Percentiles rank a stretch among this genome's conserved stretches.
Conservation (phyloP, 2,113 vertebrate species). For the Erpornis zantholeuca region DNA sequence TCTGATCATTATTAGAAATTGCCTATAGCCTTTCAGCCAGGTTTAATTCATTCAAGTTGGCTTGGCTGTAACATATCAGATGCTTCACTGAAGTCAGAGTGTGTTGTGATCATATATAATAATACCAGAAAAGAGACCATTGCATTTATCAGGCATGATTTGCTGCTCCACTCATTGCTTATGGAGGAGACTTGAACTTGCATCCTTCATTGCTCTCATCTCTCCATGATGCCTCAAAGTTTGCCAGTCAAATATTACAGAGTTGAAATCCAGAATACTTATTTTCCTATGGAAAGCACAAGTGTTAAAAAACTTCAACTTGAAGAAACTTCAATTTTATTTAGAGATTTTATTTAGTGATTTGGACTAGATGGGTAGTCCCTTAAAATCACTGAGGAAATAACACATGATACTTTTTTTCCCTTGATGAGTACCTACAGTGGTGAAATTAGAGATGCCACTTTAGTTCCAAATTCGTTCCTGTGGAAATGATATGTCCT, state of each 20-base stretch:
- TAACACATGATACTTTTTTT: not conserved
- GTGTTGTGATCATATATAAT: not conserved
- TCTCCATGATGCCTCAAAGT: not conserved
- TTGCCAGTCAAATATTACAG: not conserved
- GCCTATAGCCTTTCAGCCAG: not conserved
- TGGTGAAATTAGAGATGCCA: slow-evolving; percentile 27
- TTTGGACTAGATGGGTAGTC: not conserved
- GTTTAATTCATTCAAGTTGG: not conserved
- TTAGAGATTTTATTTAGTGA: not conserved
- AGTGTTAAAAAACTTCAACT: not conserved
- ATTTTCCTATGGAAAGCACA: not conserved
- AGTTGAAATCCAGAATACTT: not conserved
- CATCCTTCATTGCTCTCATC: not conserved
- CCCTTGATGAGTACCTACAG: slow-evolving; percentile 3
- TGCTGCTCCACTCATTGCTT: not conserved
- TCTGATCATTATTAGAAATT: not conserved
- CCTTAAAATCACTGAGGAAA: slow-evolving; percentile 8
- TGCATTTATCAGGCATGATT: not conserved
- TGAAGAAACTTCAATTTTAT: not conserved
- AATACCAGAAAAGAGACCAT: not conserved
- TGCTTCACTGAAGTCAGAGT: not conserved
- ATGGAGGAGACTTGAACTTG: not conserved
- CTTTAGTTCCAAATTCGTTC: not conserved
- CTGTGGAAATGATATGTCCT: not conserved
- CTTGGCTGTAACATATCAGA: not conserved